Conservation (phyloP, 2,888 invertebrate genomes). For the Drosophila vallismaia region DNA sequence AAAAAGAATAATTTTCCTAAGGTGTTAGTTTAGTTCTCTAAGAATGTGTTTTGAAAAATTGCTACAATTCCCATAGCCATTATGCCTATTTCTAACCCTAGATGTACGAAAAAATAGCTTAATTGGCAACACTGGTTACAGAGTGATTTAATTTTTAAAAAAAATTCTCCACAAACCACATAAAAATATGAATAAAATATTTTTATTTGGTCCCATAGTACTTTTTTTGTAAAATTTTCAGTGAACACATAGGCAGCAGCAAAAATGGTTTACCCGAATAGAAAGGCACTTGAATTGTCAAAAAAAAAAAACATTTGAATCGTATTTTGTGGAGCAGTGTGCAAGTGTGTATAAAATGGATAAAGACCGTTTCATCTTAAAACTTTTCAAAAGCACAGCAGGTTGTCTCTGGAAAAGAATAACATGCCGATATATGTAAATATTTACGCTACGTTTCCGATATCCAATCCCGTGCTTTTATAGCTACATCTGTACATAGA, state of each 20-base stretch:
- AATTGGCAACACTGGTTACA: too few species aligned
- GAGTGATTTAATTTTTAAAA: too few species aligned
- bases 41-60: too few species aligned
- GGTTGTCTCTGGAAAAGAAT: constrained; percentile 74
- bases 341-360: constrained; percentile 53
- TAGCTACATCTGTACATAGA: not conserved
- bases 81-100: too few species aligned
- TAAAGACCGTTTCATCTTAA: constrained; percentile 72
- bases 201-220: not conserved
- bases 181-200: not conserved
- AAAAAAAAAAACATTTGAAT: constrained; percentile 42
- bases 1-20: too few species aligned
- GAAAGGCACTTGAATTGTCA: constrained; percentile 68
- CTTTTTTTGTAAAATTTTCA: not conserved
- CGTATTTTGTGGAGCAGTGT: constrained; percentile 4
- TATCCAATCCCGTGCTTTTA: constrained; percentile 10
- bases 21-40: too few species aligned
- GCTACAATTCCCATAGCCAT: too few species aligned
- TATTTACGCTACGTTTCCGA: constrained; percentile 32
- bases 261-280: constrained; percentile 42
- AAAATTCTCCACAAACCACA: too few species aligned
- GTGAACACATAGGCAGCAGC: constrained; percentile 13
- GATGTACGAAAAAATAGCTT: too few species aligned
- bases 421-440: constrained; percentile 68
- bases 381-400: constrained; percentile 73